A percentile compares a stretch with the other conserved stretches of the same genome.
Conservation (phyloP, 1,140 invertebrate genomes). For the Aleiodes sp. region DNA sequence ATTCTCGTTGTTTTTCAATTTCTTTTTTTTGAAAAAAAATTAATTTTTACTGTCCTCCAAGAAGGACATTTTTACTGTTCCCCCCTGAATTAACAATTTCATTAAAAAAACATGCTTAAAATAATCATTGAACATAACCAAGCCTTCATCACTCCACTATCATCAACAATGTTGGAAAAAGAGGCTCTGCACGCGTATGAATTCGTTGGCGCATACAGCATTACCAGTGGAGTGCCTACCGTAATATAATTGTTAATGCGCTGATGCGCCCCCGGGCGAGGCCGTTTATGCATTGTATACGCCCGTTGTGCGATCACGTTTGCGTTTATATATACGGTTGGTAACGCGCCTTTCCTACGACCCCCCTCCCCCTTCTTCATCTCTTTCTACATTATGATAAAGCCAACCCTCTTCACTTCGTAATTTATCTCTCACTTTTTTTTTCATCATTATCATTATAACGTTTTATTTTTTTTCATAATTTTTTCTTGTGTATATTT, state of each 20-base stretch:
- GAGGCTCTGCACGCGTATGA: slow-evolving; percentile 47
- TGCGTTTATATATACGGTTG: slow-evolving; percentile 36
- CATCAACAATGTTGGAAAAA: slow-evolving; percentile 20
- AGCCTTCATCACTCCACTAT: background rate
- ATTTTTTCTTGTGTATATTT: slow-evolving; percentile 18
- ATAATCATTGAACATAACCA: background rate
- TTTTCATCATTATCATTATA: slow-evolving; percentile 1
- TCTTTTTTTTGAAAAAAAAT: too few species aligned
- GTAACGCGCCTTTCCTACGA: slow-evolving; percentile 29
- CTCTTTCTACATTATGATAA: background rate
- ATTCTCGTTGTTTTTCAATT: too few species aligned
- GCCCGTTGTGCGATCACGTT: slow-evolving; percentile 27
- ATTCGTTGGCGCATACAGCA: slow-evolving; percentile 53
- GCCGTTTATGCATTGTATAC: slow-evolving; percentile 51
- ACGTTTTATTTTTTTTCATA: background rate
- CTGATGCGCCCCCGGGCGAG: slow-evolving; percentile 51
- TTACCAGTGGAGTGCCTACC: slow-evolving; percentile 47
- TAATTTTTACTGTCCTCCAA: too few species aligned
- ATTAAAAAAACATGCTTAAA: background rate
- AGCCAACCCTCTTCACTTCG: slow-evolving; percentile 10
- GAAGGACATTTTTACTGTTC: too few species aligned
- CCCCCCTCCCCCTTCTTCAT: background rate
- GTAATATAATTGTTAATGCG: slow-evolving; percentile 63
- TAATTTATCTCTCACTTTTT: slow-evolving; percentile 10
- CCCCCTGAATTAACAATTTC: background rate